Base-by-base conservation (phyloP, 2,113 vertebrate genomes). In the Ursus arctos region DNA sequence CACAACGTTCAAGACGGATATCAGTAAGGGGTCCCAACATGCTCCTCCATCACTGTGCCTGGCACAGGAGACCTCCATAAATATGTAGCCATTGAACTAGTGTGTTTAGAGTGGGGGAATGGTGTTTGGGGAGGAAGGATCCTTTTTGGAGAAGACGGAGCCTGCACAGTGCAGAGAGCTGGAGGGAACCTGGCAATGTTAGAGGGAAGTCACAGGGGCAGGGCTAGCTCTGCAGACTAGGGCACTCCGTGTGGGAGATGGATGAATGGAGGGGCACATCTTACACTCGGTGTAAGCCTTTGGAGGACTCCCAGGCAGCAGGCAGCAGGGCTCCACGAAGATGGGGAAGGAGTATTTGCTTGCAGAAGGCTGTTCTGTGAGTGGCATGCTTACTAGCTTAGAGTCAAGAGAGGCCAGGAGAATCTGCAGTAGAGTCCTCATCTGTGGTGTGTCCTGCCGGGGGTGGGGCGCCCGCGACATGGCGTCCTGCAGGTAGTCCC, bases 201-300 rank as follows among this genome's bases (percentile, higher is more conserved):
- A 19, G 3, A 22, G 15, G 19, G 51, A 15, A 12, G 49, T 12
- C 26, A 6, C 16, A 19, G 28, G 0, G 14, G 36, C 47, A 33
- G 40, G 55, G 10, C 7, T 4, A 21, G 8, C 4, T 12, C 28
- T 15, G 6, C 16, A 0, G n/a, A 36, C 21, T 13, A 3, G 36
- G 47, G 16, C 43, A 36, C n/a, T 10, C 4, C 14, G 11, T 1
- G 33, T 0, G 26, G 33, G 33, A 36, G 67, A 14, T 0, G 19
- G 4, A 53, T 11, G 2, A 5, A 5, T 1, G 6, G 53, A 11
- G 43, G n/a, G 1, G 31, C 4, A 28, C 33, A 1, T 14, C 36
- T 12, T 10, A 33, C 8, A 3, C 11, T 89, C 18, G 7, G 10
- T 15, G 19, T 31, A 19, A 57, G 71, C 13, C 51, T 31, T 36